phyloP scores from a whole-genome alignment of 2,888 invertebrate species.

The Oxyteleia sp. region DNA sequence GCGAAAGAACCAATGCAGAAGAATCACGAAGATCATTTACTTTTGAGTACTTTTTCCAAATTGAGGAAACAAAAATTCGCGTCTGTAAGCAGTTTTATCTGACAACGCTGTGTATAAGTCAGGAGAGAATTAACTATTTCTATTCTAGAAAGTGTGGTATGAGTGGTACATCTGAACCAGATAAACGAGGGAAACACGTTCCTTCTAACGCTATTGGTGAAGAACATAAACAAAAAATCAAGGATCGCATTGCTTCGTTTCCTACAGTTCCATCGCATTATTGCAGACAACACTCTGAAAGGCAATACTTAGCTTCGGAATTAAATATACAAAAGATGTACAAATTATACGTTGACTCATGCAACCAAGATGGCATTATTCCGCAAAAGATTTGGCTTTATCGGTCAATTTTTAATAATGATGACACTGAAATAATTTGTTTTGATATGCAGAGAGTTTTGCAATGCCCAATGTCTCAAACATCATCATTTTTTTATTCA shows the following conservation, averaged over 20 bases:
- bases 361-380: background rate
- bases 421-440: constrained; percentile 7
- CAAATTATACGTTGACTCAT: constrained; percentile 1
- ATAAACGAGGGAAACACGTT: background rate
- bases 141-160: constrained; percentile 4
- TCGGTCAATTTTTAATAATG: background rate
- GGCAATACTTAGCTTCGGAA: constrained; percentile 6
- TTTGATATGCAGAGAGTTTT: constrained; percentile 15
- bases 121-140: constrained; percentile 14
- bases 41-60: background rate
- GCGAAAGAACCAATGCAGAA: background rate
- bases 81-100: constrained; percentile 15
- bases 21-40: background rate
- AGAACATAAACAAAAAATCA: background rate
- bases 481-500: constrained; percentile 12
- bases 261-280: constrained; percentile 23
- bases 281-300: constrained; percentile 6
- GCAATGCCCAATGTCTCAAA: constrained; percentile 14
- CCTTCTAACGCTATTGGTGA: background rate
- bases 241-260: constrained; percentile 4
- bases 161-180: background rate
- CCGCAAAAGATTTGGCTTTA: constrained; percentile 12
- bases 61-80: constrained; percentile 13
- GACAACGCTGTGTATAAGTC: constrained; percentile 9
- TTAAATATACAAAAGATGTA: constrained; percentile 12